phyloP scores from a whole-genome alignment of 2,888 invertebrate genomes.

The Mamestra brassicae region DNA sequence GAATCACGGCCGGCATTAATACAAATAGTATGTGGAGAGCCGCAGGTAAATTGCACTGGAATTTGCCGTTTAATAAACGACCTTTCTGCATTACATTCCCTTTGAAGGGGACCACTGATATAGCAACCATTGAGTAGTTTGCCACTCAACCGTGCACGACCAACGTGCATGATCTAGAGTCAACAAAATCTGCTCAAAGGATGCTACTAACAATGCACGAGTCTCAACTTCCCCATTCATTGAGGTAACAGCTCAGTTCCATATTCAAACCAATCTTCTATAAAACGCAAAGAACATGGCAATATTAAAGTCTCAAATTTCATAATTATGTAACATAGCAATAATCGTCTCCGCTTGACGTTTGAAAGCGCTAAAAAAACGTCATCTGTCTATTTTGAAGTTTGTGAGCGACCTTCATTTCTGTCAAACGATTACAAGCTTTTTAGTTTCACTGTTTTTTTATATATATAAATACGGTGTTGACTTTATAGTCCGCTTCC shows the following conservation, averaged over 20 bases:
- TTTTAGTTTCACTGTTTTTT: slow-evolving; percentile 29
- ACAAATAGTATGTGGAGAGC: slow-evolving; percentile 7
- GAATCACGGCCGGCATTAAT: not conserved
- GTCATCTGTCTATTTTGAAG: slow-evolving; percentile 61
- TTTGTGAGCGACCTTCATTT: slow-evolving; percentile 54
- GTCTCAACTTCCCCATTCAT: slow-evolving; percentile 19
- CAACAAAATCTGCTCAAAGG: slow-evolving; percentile 28
- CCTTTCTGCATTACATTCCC: slow-evolving; percentile 28
- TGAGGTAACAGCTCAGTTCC: not conserved
- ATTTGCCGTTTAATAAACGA: slow-evolving; percentile 1
- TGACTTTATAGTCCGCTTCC: slow-evolving; percentile 38
- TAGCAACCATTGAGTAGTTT: slow-evolving; percentile 16
- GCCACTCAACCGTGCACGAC: slow-evolving; percentile 9
- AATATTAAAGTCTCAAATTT: slow-evolving; percentile 7
- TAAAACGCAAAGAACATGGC: not conserved
- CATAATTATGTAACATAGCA: slow-evolving; percentile 26
- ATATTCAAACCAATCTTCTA: not conserved
- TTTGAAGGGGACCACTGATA: slow-evolving; percentile 11
- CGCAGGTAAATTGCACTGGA: slow-evolving; percentile 3
- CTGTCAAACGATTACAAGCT: slow-evolving; percentile 43
- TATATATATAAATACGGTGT: slow-evolving; percentile 25
- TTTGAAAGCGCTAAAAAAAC: slow-evolving; percentile 41
- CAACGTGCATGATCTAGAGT: slow-evolving; percentile 28
- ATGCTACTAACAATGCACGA: slow-evolving; percentile 22
- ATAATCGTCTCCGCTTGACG: slow-evolving; percentile 33